phyloP scores from a whole-genome alignment of 2,888 invertebrate species.

The Brenthis ino region DNA sequence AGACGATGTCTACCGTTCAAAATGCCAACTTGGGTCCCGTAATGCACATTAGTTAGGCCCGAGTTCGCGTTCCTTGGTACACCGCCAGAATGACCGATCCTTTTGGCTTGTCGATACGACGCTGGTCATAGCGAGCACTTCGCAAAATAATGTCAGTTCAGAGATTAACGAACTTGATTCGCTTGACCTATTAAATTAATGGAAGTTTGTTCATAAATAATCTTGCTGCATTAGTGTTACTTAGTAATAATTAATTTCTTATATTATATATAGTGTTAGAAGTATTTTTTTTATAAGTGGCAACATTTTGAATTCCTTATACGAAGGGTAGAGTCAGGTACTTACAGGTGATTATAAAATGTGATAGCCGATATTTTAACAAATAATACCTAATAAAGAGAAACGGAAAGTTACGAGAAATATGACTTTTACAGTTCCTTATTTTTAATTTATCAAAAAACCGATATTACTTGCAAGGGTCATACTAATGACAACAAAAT shows the following conservation, averaged over 20 bases:
- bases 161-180: conserved; percentile 80
- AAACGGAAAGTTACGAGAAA: no score
- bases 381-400: no score
- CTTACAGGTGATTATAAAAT: no score
- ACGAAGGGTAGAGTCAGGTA: no score
- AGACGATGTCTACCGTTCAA: conserved; percentile 51
- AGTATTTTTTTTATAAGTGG: not conserved
- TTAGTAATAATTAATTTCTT: conserved; percentile 6
- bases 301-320: not conserved
- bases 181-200: conserved; percentile 72
- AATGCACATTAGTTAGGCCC: conserved; percentile 74
- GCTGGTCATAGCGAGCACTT: conserved; percentile 64
- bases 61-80: conserved; percentile 79
- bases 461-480: no score
- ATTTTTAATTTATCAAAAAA: no score
- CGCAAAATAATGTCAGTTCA: conserved; percentile 79
- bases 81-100: conserved; percentile 78
- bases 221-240: conserved; percentile 9
- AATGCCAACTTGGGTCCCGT: conserved; percentile 78
- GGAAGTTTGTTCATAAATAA: conserved; percentile 24
- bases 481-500: no score
- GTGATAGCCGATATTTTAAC: no score
- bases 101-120: conserved; percentile 79
- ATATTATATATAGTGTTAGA: conserved; percentile 9
- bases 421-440: no score